These are phyloP conservation scores for Aspidoscelis tigris DNA, from an alignment of 2,113 vertebrate genomes.

Conservation along the genomic window DNA sequence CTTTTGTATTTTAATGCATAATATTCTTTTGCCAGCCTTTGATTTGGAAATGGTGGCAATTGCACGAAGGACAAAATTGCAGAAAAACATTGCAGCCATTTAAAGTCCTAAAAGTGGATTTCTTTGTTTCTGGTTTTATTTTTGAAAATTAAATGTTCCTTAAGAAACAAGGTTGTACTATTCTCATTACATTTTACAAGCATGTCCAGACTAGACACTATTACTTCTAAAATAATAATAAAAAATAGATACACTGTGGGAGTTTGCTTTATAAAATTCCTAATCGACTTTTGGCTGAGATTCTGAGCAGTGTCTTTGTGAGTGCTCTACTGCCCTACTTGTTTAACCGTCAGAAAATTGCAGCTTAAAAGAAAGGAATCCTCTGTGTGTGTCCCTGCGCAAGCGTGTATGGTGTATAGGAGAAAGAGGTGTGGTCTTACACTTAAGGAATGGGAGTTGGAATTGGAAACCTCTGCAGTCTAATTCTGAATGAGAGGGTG, in stretches of 20 bases:
- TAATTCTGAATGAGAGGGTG: background rate
- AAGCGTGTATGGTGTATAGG: background rate
- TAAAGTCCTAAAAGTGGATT: background rate
- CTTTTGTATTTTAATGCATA: background rate
- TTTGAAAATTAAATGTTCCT: fast-evolving
- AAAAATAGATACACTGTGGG: constrained; percentile 15
- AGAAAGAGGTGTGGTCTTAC: background rate
- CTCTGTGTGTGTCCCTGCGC: background rate
- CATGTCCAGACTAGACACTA: background rate
- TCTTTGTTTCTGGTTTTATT: fast-evolving
- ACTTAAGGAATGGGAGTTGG: background rate
- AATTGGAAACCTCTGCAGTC: background rate
- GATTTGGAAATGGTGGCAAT: background rate
- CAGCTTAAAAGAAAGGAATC: background rate
- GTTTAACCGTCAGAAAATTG: background rate
- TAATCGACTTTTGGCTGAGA: constrained; percentile 9
- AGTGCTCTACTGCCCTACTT: background rate
- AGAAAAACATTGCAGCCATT: background rate
- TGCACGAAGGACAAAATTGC: background rate
- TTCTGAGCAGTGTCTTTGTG: background rate
- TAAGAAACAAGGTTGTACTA: background rate
- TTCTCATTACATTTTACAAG: background rate
- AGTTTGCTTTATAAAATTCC: constrained; percentile 16
- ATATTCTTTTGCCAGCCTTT: background rate
- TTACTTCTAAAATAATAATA: background rate